Evolutionary conservation across 2,113 vertebrate species (phyloP), one percentile per base, ranked within the genome.

Genomic region (Sylvilagus bachmani): DNA sequence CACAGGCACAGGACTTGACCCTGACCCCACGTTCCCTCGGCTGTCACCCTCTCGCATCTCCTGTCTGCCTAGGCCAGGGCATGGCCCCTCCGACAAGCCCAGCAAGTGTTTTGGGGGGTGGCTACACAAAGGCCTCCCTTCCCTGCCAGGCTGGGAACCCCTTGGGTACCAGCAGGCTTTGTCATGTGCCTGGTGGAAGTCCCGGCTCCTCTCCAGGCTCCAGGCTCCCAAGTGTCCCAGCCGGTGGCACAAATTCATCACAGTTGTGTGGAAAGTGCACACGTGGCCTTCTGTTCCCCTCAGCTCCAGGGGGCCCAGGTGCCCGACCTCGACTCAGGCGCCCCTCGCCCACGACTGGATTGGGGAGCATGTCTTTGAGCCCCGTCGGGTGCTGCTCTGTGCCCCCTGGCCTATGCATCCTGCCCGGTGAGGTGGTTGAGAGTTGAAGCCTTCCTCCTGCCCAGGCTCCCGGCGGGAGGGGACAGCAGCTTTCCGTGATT

Each of bases 271-370:
- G 69, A 33, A 31, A 85, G 49, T 49, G 6, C 3, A 5, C 27
- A 6, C 3, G 0, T 4, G 6, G 36, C 44, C 13, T 58, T 27
- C 66, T 17, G 44, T 0, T 5, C 1, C 19, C 38, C n/a, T 58
- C 21, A 3, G 16, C 66, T 61, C 66, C 8, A 8, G 44, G 44
- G 36, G 31, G 49, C 44, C 38, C 19, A 2, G 55, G 25, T 27
- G 19, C 49, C 29, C 53, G 4, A 7, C 7, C 84, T 44, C 0
- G 1, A 31, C 80, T 64, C 24, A 10, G 58, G 16, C 10, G 55
- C 22, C 38, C 33, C 21, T 14, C 58, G n/a, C 81, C 53, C 61
- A 0, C n/a, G 14, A 58, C 38, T 38, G 36, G 49, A 21, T 53
- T 71, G 67, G 29, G 77, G 11, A 66, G n/a, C 19, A 12, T 22